phyloP scores from a whole-genome alignment of 2,113 vertebrate species.

The Antidorcas marsupialis region DNA sequence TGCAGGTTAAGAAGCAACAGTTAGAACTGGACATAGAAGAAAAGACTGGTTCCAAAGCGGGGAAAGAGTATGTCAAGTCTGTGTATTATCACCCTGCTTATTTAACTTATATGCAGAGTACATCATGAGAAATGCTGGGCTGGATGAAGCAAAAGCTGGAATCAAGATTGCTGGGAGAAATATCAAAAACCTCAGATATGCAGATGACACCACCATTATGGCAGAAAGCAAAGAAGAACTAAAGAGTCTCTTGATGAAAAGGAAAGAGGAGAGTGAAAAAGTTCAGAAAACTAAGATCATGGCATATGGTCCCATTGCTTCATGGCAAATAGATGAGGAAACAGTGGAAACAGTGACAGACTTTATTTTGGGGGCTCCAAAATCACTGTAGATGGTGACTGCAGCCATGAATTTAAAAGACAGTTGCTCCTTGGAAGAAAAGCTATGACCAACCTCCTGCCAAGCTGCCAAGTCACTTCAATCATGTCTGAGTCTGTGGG shows the following conservation, averaged over 20 bases:
- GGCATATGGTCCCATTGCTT: not conserved
- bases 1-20: not conserved
- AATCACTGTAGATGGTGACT: not conserved
- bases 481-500: rapidly evolving
- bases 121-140: not conserved
- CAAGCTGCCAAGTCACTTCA: too few relatives aligned
- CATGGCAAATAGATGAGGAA: not conserved
- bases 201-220: not conserved
- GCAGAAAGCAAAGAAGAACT: not conserved
- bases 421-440: not conserved
- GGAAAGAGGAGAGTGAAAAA: not conserved
- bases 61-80: not conserved
- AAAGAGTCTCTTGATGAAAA: not conserved
- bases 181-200: not conserved
- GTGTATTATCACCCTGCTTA: not conserved
- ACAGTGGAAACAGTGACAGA: not conserved
- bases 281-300: not conserved
- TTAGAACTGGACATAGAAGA: not conserved
- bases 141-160: not conserved
- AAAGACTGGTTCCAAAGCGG: rapidly evolving
- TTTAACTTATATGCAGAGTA: not conserved
- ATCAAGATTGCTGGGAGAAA: not conserved
- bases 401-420: not conserved
- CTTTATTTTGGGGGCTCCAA: not conserved
- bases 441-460: not conserved